Base-by-base conservation (phyloP, 2,797 vertebrate genomes). In the Phoxinus dragarum region DNA sequence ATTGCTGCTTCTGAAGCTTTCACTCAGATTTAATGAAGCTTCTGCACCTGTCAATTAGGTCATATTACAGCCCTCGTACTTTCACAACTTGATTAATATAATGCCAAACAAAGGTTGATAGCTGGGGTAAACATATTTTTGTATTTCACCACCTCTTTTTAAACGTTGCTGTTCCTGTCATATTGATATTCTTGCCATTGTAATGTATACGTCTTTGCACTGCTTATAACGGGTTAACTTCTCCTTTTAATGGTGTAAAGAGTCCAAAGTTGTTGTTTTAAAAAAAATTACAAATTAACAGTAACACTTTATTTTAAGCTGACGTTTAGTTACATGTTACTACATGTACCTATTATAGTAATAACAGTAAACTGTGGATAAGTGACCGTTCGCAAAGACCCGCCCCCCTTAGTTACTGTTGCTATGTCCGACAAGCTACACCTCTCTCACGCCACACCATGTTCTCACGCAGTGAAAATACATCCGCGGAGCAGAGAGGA, bases 11-110 rank as follows among this genome's bases (percentile, higher is more conserved):
- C 36, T 59, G 73, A 89, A 74, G 75, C 84, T 79, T 86, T 89
- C 78, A 86, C 90, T 90, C 89, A 84, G 56, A 49, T 86, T 49
- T 52, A 75, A 71, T 88, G 89, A 90, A 85, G 87, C 61, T 61
- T 16, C 68, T 74, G 72, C 81, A 87, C 84, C 76, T 87, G 79
- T 80, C 87, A 88, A 61, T 86, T 84, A 88, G 69, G 54, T 76
- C 27, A 44, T 56, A 86, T 72, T 80, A 79, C 36, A 19, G 42
- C 80, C 75, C 61, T 74, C 67, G 34, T 84, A 77, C 54, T 71
- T 67, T 78, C 82, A 83, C 71, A 38, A 49, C 76, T 81, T 84
- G 83, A 80, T 81, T 84, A 81, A 87, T 84, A 84, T 59, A 64
- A 76, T 81, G 10, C 14, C 80, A 81, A 74, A 78, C 81, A 89